These are phyloP conservation scores for Halisarca cf. caerulea DNA, from an alignment of 37 sponge, comb jelly and placozoan species.

Conservation along the genomic window DNA sequence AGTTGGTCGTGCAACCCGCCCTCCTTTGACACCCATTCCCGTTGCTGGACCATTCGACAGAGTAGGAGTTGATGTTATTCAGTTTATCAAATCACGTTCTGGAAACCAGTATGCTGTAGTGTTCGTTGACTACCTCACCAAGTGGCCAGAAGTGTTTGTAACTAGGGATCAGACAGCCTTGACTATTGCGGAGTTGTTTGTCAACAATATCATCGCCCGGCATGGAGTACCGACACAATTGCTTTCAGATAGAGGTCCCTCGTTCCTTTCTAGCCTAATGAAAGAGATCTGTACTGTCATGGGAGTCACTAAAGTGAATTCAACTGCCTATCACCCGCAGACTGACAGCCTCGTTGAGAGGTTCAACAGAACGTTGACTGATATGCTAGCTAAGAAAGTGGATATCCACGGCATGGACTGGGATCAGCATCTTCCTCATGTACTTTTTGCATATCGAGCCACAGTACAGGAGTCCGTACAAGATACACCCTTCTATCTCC, in stretches of 20 bases:
- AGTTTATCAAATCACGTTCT: neutral
- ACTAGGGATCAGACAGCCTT: neutral
- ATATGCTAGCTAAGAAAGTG: slow-evolving; percentile 38
- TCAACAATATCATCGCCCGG: slow-evolving; percentile 33
- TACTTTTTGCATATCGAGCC: slow-evolving; percentile 40
- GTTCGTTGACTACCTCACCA: slow-evolving; percentile 48
- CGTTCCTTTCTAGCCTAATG: slow-evolving; percentile 37
- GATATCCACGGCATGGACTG: slow-evolving; percentile 14
- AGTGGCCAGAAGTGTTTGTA: slow-evolving; percentile 65
- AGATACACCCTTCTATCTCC: slow-evolving; percentile 44
- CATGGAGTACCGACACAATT: slow-evolving; percentile 56
- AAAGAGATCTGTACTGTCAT: slow-evolving; percentile 22
- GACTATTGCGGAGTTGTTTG: slow-evolving; percentile 47
- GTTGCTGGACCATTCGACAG: too few relatives aligned
- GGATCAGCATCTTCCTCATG: slow-evolving; percentile 35
- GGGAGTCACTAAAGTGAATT: slow-evolving; percentile 53
- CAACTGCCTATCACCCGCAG: slow-evolving; percentile 54
- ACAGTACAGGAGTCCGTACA: slow-evolving; percentile 27
- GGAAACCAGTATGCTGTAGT: slow-evolving; percentile 41
- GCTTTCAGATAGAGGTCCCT: slow-evolving; percentile 44
- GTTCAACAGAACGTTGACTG: slow-evolving; percentile 41
- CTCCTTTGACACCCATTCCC: too few relatives aligned
- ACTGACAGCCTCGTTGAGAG: slow-evolving; percentile 47
- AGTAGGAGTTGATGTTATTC: slow-evolving; percentile 21
- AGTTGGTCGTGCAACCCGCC: too few relatives aligned